Percentiles rank a stretch among this genome's conserved stretches.
Conservation (phyloP, 2,113 vertebrate genomes). For the Colaptes auratus region DNA sequence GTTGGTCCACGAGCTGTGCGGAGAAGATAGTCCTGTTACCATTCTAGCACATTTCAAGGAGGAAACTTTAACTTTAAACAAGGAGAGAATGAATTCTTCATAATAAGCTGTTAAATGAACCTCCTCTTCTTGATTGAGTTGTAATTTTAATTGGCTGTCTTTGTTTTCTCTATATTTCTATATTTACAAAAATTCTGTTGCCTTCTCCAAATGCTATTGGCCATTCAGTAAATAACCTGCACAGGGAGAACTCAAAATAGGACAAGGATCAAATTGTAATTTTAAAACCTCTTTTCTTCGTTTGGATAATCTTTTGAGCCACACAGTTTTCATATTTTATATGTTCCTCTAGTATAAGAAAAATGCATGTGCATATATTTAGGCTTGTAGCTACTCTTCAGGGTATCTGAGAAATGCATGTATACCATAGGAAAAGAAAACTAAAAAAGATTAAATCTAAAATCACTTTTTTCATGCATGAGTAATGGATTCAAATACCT, state of each 20-base stretch:
- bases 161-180: background rate
- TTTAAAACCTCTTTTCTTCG: background rate
- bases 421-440: background rate
- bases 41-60: background rate
- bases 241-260: background rate
- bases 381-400: background rate
- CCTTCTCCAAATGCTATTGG: background rate
- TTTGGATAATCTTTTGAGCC: background rate
- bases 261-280: background rate
- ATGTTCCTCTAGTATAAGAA: background rate
- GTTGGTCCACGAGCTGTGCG: rapidly evolving
- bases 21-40: background rate
- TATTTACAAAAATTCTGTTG: background rate
- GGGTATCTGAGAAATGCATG: background rate
- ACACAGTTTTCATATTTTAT: background rate
- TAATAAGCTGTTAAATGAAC: background rate
- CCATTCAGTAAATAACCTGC: background rate
- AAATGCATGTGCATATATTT: background rate
- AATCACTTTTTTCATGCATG: background rate
- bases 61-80: background rate
- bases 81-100: background rate
- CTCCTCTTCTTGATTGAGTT: background rate
- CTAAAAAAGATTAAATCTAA: background rate
- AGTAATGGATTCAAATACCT: background rate
- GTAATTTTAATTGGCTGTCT: background rate